Evolutionary conservation across 2,113 vertebrate genomes (phyloP), one percentile per base, ranked within the genome.

Genomic region (Hippocampus comes): DNA sequence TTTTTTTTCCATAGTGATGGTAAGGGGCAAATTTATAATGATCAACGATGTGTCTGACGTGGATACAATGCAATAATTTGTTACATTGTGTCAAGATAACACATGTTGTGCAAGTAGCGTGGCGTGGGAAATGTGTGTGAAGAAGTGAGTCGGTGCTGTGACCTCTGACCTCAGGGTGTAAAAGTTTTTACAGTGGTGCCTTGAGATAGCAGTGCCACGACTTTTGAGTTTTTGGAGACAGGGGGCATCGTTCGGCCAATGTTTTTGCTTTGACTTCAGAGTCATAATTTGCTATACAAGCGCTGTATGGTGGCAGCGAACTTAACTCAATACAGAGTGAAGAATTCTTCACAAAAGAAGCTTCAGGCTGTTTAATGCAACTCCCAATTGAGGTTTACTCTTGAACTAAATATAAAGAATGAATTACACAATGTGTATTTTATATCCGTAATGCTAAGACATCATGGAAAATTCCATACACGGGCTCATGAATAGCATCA

Each of bases 1-100:
- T 25, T 25, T 61, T 27, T 61, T 30, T 12, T 17, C 20, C 97
- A 0, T 98, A 98, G 90, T 99, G 96, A 92, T 98, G 96, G 91
- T 96, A 99, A 77, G 97, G 96, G 0, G 96, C 96, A 53, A 43
- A 61, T 51, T 76, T 77, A 55, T 30, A 25, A 43, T 73, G 48
- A 49, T 49, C 48, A 49, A 4, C 48, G 1, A 49, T 14, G 49
- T 76, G 63, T 67, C n/a, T 60, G 15, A 70, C 55, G 57, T 56
- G 53, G 53, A 53, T n/a, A 56, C 21, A n/a, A 56, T 56, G 55
- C 21, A 56, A 56, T 20, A 55, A 20, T 21, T 21, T 8, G 20
- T 14, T 57, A 25, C 23, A 57, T 23, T 57, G n/a, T 12, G 56
- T 12, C n/a, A 57, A 57, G 56, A 57, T 57, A 57, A 57, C 56